phyloP scores from a whole-genome alignment of 2,113 vertebrate species.

The Rhodinocichla rosea region DNA sequence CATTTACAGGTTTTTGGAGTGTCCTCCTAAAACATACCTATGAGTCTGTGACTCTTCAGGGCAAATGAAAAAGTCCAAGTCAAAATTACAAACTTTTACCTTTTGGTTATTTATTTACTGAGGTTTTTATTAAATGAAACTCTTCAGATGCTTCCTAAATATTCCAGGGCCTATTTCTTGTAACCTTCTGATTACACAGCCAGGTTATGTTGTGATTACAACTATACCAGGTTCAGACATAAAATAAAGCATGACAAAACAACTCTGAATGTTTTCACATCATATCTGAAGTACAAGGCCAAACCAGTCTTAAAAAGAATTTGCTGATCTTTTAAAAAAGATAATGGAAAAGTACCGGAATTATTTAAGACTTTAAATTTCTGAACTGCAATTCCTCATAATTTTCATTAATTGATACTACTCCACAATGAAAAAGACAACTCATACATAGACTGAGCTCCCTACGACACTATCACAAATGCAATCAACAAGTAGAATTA shows the following conservation, averaged over 20 bases:
- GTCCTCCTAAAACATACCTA: neutral
- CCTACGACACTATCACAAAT: neutral
- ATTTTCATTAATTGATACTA: neutral
- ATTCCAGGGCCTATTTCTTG: neutral
- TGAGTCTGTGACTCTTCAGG: neutral
- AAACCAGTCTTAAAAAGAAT: neutral
- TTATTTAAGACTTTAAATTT: neutral
- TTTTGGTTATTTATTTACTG: neutral
- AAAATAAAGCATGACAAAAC: neutral
- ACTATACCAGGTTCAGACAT: neutral
- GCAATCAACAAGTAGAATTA: neutral
- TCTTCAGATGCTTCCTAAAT: neutral
- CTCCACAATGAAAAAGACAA: neutral
- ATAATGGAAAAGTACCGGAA: neutral
- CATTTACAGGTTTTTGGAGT: neutral
- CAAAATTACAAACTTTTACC: neutral
- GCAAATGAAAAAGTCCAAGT: neutral
- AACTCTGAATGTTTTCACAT: neutral
- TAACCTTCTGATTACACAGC: neutral
- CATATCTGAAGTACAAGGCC: neutral
- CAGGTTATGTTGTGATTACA: neutral
- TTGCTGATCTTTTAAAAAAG: neutral
- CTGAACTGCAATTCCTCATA: neutral
- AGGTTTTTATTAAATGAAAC: neutral
- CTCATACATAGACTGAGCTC: neutral